phyloP scores from a whole-genome alignment of 2,797 vertebrate genomes.

The Holocentrus rufus region DNA sequence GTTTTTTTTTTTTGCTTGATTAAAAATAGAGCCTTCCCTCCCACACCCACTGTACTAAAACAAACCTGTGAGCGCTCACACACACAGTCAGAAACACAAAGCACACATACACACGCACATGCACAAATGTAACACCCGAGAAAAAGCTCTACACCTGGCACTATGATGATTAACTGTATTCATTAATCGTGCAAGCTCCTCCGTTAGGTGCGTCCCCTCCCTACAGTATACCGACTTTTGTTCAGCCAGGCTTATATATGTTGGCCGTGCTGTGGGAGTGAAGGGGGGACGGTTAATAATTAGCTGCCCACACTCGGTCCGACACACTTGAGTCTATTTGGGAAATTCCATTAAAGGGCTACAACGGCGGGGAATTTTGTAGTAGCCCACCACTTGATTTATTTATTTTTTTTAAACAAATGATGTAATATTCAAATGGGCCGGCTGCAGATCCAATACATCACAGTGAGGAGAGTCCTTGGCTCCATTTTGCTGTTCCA shows the following conservation, averaged over 20 bases:
- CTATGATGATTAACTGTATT: constrained; percentile 1
- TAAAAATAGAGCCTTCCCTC: constrained; percentile 1
- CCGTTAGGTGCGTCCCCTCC: too few species aligned
- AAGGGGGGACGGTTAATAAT: constrained; percentile 14
- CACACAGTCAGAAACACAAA: not conserved
- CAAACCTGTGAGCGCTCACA: not conserved
- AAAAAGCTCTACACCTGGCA: not conserved
- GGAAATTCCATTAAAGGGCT: constrained; percentile 13
- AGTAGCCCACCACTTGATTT: not conserved
- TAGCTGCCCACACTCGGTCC: not conserved
- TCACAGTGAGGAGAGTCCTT: constrained; percentile 20
- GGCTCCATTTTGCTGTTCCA: constrained; percentile 28
- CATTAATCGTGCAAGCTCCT: not conserved
- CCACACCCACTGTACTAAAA: not conserved
- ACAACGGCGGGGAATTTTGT: constrained; percentile 1
- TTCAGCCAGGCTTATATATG: not conserved
- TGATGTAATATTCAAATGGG: constrained; percentile 30
- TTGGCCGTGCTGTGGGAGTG: not conserved
- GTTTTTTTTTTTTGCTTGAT: constrained; percentile 10
- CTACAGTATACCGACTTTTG: not conserved
- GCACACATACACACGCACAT: not conserved
- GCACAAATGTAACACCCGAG: constrained; percentile 10
- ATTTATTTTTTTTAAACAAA: constrained; percentile 14
- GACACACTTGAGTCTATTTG: constrained; percentile 15
- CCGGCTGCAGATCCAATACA: not conserved